These are phyloP conservation scores for Lordiphosa collinella DNA, from an alignment of 1,140 invertebrate genomes.

Conservation along the genomic window DNA sequence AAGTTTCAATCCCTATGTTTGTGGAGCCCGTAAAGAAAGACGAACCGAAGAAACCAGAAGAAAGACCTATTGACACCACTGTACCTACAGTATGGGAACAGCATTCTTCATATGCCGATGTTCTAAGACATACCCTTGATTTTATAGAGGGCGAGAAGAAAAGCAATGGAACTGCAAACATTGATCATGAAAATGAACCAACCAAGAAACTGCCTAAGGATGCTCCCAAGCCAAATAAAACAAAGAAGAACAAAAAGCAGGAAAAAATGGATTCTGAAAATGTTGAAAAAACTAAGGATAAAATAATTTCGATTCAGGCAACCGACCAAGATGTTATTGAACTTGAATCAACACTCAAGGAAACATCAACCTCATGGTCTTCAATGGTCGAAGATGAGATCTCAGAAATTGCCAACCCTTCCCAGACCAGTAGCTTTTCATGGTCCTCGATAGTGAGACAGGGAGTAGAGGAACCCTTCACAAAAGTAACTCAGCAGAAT, in stretches of 20 bases:
- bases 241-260: slow-evolving; percentile 22
- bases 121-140: slow-evolving; percentile 53
- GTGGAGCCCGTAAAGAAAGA: slow-evolving; percentile 12
- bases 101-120: slow-evolving; percentile 62
- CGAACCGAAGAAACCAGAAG: slow-evolving; percentile 37
- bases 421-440: slow-evolving; percentile 1
- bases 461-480: slow-evolving; percentile 38
- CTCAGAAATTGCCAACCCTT: background rate
- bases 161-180: slow-evolving; percentile 17
- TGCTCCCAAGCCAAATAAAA: slow-evolving; percentile 12
- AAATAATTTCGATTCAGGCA: background rate
- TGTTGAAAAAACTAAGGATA: background rate
- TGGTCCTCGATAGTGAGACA: slow-evolving; percentile 63
- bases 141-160: slow-evolving; percentile 54
- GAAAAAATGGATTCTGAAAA: slow-evolving; percentile 13
- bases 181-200: background rate
- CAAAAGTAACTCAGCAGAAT: slow-evolving; percentile 13
- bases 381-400: slow-evolving; percentile 33
- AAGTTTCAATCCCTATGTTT: background rate
- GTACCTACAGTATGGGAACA: slow-evolving; percentile 30
- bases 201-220: background rate
- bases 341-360: background rate
- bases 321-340: background rate
- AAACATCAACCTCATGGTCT: slow-evolving; percentile 24
- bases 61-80: background rate